These are phyloP conservation scores for Bombus superbus DNA, from an alignment of 1,140 invertebrate species.

Conservation along the genomic window DNA sequence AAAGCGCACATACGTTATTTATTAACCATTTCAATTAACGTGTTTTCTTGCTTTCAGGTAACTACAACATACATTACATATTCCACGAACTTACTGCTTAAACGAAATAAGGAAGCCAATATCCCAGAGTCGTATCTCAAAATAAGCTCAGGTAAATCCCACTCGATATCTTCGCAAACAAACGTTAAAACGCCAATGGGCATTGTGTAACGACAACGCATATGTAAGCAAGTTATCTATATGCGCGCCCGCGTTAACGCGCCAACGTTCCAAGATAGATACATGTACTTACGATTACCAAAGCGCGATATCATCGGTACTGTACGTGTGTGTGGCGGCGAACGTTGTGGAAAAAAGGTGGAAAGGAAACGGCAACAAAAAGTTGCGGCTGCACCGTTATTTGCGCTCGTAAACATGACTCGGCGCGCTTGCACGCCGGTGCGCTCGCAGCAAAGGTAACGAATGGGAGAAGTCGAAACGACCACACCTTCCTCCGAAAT, in stretches of 20 bases:
- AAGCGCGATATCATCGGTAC: slow-evolving; percentile 8
- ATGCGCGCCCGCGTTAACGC: background rate
- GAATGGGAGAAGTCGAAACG: slow-evolving; percentile 65
- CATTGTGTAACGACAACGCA: background rate
- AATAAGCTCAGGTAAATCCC: background rate
- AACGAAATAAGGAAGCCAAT: background rate
- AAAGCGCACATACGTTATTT: too few relatives aligned
- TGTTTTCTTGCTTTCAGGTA: background rate
- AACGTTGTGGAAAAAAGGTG: background rate
- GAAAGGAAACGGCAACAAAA: slow-evolving; percentile 40
- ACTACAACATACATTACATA: background rate
- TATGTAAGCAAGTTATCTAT: background rate
- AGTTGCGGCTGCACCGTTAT: slow-evolving; percentile 46
- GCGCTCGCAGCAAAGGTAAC: slow-evolving; percentile 62
- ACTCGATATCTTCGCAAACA: background rate
- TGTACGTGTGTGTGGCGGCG: background rate
- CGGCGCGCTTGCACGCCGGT: slow-evolving; percentile 31
- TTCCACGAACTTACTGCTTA: background rate
- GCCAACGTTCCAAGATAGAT: too few relatives aligned
- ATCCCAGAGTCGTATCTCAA: too few relatives aligned
- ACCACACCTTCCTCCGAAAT: slow-evolving; percentile 64
- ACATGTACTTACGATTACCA: background rate
- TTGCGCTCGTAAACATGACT: slow-evolving; percentile 57
- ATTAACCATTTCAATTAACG: background rate
- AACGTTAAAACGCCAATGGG: slow-evolving; percentile 3